Percentiles rank a stretch among this genome's conserved stretches.
phyloP scores from a whole-genome alignment of 2,888 invertebrate species.

The Oscheius sp. region DNA sequence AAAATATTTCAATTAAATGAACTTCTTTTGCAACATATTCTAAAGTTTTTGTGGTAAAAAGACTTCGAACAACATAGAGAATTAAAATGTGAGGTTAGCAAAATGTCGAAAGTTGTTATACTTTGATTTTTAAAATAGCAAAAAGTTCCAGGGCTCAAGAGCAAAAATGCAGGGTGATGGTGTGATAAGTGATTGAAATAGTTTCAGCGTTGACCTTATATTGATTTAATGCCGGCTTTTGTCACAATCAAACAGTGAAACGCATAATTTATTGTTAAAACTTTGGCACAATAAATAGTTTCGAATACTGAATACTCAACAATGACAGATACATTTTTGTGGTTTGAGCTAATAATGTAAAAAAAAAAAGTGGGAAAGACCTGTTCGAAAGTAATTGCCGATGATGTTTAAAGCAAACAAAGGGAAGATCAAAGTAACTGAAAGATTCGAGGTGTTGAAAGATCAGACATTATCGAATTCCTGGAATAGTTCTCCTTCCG shows the following conservation, averaged over 20 bases:
- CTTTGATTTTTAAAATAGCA: background rate
- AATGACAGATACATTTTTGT: slow-evolving; percentile 14
- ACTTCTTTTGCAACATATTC: background rate
- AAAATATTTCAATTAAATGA: slow-evolving; percentile 12
- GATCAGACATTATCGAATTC: slow-evolving; percentile 26
- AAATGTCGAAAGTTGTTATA: background rate
- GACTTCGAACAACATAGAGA: background rate
- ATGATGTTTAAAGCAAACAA: slow-evolving; percentile 5
- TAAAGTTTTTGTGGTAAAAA: background rate
- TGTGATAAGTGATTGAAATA: background rate
- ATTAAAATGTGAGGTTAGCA: background rate
- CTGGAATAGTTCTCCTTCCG: slow-evolving; percentile 37
- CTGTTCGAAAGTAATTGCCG: slow-evolving; percentile 22
- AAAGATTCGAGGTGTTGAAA: background rate
- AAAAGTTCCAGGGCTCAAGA: background rate
- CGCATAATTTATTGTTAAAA: background rate
- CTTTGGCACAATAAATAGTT: background rate
- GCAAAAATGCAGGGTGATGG: background rate
- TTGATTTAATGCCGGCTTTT: no score
- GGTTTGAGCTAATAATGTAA: slow-evolving; percentile 14
- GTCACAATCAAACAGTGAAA: no score
- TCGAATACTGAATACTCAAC: slow-evolving; percentile 31
- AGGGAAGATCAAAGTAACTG: background rate
- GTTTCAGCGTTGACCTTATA: no score
- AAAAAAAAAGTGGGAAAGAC: slow-evolving; percentile 11